Conservation (phyloP, 2,888 invertebrate genomes). For the Chaetoderma sp. region DNA sequence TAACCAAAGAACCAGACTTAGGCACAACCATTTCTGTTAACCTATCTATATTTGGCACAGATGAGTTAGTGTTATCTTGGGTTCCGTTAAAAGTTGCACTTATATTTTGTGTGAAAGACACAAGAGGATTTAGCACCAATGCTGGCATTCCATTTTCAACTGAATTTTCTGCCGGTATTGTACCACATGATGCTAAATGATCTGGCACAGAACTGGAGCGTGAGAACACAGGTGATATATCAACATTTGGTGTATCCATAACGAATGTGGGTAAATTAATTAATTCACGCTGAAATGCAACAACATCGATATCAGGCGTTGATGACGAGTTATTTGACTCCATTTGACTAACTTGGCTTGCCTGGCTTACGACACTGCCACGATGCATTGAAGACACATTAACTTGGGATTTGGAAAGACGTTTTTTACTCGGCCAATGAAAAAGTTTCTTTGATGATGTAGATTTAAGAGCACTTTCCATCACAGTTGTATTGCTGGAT, state of each 20-base stretch:
- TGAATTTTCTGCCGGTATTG: neutral
- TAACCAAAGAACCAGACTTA: slow-evolving; percentile 47
- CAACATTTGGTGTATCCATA: slow-evolving; percentile 62
- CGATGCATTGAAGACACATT: slow-evolving; percentile 46
- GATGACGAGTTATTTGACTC: slow-evolving; percentile 36
- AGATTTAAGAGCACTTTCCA: slow-evolving; percentile 13
- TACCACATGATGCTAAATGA: slow-evolving; percentile 43
- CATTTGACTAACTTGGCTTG: slow-evolving; percentile 30
- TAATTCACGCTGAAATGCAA: slow-evolving; percentile 74
- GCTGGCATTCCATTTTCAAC: too few species aligned
- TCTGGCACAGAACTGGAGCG: slow-evolving; percentile 67
- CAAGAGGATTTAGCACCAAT: slow-evolving; percentile 5
- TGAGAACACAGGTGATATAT: slow-evolving; percentile 63
- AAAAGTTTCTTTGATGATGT: slow-evolving; percentile 51
- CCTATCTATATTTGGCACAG: too few species aligned
- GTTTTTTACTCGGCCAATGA: slow-evolving; percentile 67
- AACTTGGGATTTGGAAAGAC: slow-evolving; percentile 64
- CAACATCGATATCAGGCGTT: slow-evolving; percentile 70
- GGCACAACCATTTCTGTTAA: neutral
- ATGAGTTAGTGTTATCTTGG: too few species aligned
- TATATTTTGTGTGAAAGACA: neutral
- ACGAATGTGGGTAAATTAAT: slow-evolving; percentile 73
- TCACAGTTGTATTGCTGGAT: too few species aligned
- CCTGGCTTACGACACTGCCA: slow-evolving; percentile 39
- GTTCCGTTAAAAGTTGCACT: too few species aligned